Evolutionary conservation across 2,113 vertebrate species (phyloP).

Genomic region (Urocynchramus pylzowi): DNA sequence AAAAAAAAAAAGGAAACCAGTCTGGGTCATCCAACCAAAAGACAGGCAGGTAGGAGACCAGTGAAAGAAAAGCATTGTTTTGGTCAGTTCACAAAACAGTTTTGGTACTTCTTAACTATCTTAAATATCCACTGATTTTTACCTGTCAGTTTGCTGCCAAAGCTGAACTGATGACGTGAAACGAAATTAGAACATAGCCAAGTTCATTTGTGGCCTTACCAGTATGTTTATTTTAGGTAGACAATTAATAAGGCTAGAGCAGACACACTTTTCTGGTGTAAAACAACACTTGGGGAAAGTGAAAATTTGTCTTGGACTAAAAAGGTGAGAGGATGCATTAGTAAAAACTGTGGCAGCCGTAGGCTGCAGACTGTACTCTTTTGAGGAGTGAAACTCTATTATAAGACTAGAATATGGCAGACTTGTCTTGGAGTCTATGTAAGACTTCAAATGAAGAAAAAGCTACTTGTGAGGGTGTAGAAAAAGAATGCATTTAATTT

Average conservation of each 20-base stretch:
- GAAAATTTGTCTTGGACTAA: background rate
- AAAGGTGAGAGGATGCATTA: background rate
- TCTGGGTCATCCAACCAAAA: background rate
- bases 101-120: background rate
- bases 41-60: background rate
- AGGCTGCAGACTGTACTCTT: background rate
- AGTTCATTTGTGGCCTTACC: background rate
- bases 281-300: background rate
- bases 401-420: background rate
- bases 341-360: background rate
- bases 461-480: background rate
- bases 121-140: background rate
- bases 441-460: background rate
- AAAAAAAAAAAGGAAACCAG: background rate
- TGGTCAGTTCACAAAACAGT: background rate
- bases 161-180: background rate
- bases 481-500: background rate
- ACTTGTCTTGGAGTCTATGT: background rate
- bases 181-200: background rate
- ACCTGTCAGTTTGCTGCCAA: background rate
- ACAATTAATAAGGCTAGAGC: background rate
- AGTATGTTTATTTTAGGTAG: background rate
- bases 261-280: background rate
- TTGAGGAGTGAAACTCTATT: background rate
- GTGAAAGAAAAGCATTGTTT: background rate